Evolutionary conservation across 2,888 invertebrate species (phyloP), one percentile per base, ranked within the genome.

Genomic region (Lissocephala sabroskyi): DNA sequence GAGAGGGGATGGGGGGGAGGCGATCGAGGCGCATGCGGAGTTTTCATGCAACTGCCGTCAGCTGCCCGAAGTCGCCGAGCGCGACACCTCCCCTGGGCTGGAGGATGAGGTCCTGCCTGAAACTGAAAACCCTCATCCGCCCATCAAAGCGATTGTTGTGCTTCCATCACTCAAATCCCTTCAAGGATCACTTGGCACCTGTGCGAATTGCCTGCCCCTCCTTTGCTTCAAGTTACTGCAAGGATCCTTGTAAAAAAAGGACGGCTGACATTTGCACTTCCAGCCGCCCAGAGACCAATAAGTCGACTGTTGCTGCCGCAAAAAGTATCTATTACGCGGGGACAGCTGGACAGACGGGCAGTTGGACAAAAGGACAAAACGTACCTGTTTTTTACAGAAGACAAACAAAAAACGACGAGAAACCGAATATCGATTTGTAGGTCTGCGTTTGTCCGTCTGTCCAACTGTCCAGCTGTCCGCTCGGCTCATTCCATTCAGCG

Each of bases 211-310:
- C 16, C 16, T 5, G 49, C 45, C 44, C 39, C 40, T 56, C 52
- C 35, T 10, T 75, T 68, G 71, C 68, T 67, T n/a, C 76, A 64
- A 65, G 62, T 68, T 70, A 54, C 71, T 35, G 7, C 0, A 14
- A n/a, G 13, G 13, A 5, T 23, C 23, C 23, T 7, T 23, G 23
- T n/a, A n/a, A n/a, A n/a, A 29, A 29, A 60, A 18, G 32, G 41
- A 47, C 73, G 62, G 67, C 67, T 71, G 67, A 70, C 64, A 73
- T 62, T 67, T 65, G 65, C 65, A 68, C 74, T 65, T 59, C 43
- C 39, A 33, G 28, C 35, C 41, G 16, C 32, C 61, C 61, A 71
- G 57, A 56, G 71, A 67, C 61, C 73, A 78, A 74, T 78, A 75
- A 75, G 78, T 75, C 78, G 74, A 57, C 50, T 55, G 56, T n/a